These are phyloP conservation scores for Thermophis baileyi DNA, from an alignment of 2,113 vertebrate species.

Conservation along the genomic window DNA sequence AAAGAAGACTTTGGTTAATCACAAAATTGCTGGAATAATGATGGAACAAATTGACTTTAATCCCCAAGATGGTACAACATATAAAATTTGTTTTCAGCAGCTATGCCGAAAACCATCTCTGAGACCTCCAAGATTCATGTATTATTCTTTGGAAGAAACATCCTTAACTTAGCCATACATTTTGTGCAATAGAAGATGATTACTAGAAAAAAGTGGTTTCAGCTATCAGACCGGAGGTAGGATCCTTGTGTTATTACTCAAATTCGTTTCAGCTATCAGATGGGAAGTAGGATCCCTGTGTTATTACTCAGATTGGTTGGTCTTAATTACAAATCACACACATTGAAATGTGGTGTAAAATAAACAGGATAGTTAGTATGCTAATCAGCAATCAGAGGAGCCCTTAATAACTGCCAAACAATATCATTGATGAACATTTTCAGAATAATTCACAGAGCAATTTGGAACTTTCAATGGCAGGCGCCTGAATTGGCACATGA, in stretches of 20 bases:
- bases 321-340: neutral
- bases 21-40: neutral
- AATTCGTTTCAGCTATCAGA: neutral
- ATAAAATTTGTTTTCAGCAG: neutral
- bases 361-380: neutral
- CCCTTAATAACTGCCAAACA: neutral
- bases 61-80: neutral
- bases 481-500: neutral
- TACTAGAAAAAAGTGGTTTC: neutral
- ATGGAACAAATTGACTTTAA: neutral
- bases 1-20: neutral
- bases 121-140: neutral
- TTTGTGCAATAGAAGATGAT: neutral
- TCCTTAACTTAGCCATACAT: neutral
- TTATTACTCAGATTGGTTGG: neutral
- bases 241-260: neutral
- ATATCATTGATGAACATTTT: constrained; percentile 1
- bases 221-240: neutral
- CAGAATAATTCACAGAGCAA: neutral
- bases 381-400: constrained; percentile 2
- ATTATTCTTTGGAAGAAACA: neutral
- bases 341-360: neutral
- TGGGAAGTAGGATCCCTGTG: neutral
- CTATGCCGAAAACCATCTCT: neutral
- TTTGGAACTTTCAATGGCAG: neutral